Percentiles rank a stretch among this genome's conserved stretches.
Evolutionary conservation across 2,888 invertebrate genomes (phyloP).

Genomic region (Anthophora plumipes): DNA sequence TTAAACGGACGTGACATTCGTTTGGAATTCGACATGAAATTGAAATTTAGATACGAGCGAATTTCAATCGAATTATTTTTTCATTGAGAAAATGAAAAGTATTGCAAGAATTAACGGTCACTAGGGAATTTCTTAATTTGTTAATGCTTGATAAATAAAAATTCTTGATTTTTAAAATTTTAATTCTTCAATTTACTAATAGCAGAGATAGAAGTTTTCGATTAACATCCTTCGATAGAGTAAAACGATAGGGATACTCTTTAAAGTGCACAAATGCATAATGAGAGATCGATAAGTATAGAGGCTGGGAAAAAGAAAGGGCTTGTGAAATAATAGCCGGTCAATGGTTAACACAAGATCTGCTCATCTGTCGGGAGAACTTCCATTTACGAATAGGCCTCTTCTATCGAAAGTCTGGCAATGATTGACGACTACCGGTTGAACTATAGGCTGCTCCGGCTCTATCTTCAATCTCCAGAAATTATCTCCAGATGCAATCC

Average conservation of each 20-base stretch:
- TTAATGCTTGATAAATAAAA: no score
- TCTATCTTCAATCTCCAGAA: conserved; percentile 64
- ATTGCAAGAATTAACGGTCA: no score
- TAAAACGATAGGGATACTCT: not conserved
- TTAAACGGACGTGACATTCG: not conserved
- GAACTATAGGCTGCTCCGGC: conserved; percentile 58
- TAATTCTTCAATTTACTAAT: not conserved
- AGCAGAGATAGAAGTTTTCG: not conserved
- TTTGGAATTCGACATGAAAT: not conserved
- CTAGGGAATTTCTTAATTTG: no score
- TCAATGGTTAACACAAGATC: conserved; percentile 59
- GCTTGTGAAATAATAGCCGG: conserved; percentile 63
- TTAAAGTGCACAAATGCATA: not conserved
- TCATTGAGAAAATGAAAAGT: no score
- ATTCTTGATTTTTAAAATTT: not conserved
- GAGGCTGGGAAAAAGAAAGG: conserved; percentile 45
- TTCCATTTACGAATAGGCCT: conserved; percentile 56
- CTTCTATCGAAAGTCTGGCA: conserved; percentile 75
- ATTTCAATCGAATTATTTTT: no score
- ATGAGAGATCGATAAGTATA: conserved; percentile 10
- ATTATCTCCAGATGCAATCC: conserved; percentile 73
- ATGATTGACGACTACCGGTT: conserved; percentile 78
- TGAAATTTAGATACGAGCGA: no score
- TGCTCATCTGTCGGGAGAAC: conserved; percentile 55
- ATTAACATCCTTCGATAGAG: not conserved